These are phyloP conservation scores for Telmatochromis sp. DNA, from an alignment of 2,113 vertebrate genomes.

Conservation along the genomic window DNA sequence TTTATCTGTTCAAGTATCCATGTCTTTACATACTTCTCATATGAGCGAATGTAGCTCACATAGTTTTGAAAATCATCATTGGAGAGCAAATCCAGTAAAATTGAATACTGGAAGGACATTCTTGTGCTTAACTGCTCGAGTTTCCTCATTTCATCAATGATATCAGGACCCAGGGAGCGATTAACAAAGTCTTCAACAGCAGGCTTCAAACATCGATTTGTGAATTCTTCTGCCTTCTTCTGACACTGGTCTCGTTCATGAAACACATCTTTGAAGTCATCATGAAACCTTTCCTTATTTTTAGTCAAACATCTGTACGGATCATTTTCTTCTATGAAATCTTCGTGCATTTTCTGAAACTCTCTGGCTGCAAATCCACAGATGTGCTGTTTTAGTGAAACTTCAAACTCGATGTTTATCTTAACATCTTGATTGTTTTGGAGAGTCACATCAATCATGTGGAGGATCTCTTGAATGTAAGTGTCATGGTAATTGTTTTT, in stretches of 20 bases:
- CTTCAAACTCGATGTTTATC: neutral
- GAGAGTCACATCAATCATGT: constrained; percentile 8
- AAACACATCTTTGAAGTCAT: neutral
- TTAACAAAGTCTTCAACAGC: constrained; percentile 29
- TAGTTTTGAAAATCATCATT: too few species aligned
- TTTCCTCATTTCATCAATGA: constrained; percentile 43
- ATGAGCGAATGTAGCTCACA: too few species aligned
- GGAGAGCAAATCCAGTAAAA: too few species aligned
- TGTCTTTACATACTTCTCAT: too few species aligned
- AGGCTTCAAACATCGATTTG: constrained; percentile 21
- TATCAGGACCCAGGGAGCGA: constrained; percentile 26
- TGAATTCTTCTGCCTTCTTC: constrained; percentile 61
- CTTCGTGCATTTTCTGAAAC: too few species aligned
- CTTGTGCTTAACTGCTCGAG: neutral
- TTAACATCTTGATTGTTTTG: fast-evolving
- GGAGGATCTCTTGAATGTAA: constrained; percentile 45
- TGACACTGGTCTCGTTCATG: constrained; percentile 47
- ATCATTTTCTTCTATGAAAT: too few species aligned
- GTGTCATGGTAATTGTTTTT: neutral
- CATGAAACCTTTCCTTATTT: too few species aligned
- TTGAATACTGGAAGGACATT: too few species aligned
- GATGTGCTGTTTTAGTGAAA: neutral
- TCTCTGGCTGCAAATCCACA: too few species aligned
- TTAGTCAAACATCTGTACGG: too few species aligned
- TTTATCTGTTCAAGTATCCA: too few species aligned